Evolutionary conservation across 2,797 vertebrate species (phyloP), one percentile per base, ranked within the genome.

Genomic region (Hyperoplus immaculatus): DNA sequence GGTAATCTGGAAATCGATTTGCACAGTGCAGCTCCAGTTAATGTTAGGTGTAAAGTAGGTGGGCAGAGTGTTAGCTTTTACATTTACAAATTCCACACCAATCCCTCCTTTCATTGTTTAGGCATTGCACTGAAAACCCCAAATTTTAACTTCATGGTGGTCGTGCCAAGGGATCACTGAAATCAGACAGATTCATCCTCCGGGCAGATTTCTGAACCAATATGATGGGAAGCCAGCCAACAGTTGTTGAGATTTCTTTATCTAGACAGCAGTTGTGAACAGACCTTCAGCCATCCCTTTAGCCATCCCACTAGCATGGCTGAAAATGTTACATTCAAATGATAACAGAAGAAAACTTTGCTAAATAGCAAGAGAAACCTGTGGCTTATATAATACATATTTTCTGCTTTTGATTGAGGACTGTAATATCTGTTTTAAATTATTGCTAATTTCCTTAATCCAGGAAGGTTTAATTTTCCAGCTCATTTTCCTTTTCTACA

Each of bases 361-460:
- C 53, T 5, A 36, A 36, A 42, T 45, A 57, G 3, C 3, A 18
- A 16, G 21, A 71, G 1, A 51, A 38, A 45, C 18, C 21, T 10
- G 13, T 55, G 18, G 8, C 5, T 36, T 16, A 13, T 66, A 9
- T 50, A 29, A 39, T 47, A 21, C 5, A 43, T 29, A 14, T 53
- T 38, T 45, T 15, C 12, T 51, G 13, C 51, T n/a, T 57, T 67
- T 36, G 6, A 39, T 43, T 15, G 45, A 58, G 16, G 14, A 50
- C 59, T 42, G 5, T 36, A 29, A n/a, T n/a, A 46, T 51, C 1
- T 12, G 6, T 55, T 73, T 45, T 10, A 36, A 75, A 60, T 2
- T 7, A 55, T 38, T 66, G n/a, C 42, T 56, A 15, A 49, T 38
- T 60, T 49, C 16, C 43, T 50, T 59, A 42, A 69, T 70, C 41